Evolutionary conservation across 1,140 invertebrate species (phyloP), one percentile per base, ranked within the genome.

Genomic region (Scaptomyza graminum): DNA sequence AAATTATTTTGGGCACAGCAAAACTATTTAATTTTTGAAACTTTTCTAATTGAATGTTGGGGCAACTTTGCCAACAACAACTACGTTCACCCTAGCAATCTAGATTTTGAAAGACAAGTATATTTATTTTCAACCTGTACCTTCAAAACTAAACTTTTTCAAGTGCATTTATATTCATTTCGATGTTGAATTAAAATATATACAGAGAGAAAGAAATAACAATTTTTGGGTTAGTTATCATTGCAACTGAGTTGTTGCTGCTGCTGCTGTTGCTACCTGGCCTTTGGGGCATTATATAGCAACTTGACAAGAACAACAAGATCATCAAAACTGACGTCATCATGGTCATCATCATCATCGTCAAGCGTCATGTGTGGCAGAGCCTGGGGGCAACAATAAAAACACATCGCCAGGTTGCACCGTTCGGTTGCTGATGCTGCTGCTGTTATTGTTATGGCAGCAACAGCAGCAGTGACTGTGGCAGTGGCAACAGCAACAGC

Each of bases 391-490:
- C 74, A 72, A 51, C 62, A 69, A 61, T 49, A 68, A 73, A 73
- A 67, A 72, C 64, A 72, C 64, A 72, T 71, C 15, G 62, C 68
- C 68, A 37, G 44, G 16, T 64, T 56, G 44, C 50, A 52, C 61
- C 61, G 13, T 43, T 49, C 28, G 62, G 37, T 6, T 41, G 37
- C 37, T 41, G 37, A 12, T 37, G 9, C 34, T 39, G 37, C 44
- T 71, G 18, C 25, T 76, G 60, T 65, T 78, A 64, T 65, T 79
- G 75, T 70, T 72, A 47, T 67, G 69, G 69, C 70, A 74, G 39
- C 44, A 49, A 15, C 39, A 70, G 34, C 43, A 47, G 28, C 18
- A 22, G 41, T 5, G 5, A 5, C 5, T 9, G 31, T 34, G 31
- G 41, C 74, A 68, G 41, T 18, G 39, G 11, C 15, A 43, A 15